Base-by-base conservation (phyloP, 2,888 invertebrate species). In the Periphyllus acericola region DNA sequence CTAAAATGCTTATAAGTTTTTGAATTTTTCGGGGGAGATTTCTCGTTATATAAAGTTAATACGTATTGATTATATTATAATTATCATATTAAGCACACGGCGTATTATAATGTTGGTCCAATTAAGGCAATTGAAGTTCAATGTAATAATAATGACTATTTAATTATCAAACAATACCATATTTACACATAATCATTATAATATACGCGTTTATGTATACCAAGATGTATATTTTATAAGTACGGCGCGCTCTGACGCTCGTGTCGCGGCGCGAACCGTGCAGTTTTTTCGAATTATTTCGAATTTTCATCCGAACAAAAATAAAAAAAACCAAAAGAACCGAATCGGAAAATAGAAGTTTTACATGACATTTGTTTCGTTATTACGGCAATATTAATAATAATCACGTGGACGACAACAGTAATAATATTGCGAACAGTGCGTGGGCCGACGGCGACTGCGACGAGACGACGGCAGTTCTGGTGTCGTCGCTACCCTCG, bases 71-170 rank as follows among this genome's bases (percentile, higher is more conserved):
- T 74, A 40, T 75, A 76, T 46, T 36, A 32, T 36, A 32, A 55
- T n/a, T 3, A 32, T 71, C 3, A 68, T 66, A 75, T 36, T 66
- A 83, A 75, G 60, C 83, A 75, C 60, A 32, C 75, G 32, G 60
- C 40, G 29, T 83, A 75, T 36, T 60, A 21, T 85, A 75, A 66
- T 60, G 32, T 85, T 85, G 85, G 85, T 85, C 85, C 85, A 78
- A 85, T 85, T 85, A 85, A 85, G 85, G 85, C 85, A 78, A 78
- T 85, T 78, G 75, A 75, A 83, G 83, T 83, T 75, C 83, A 66
- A 75, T 60, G 29, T 66, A 75, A 60, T 55, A 55, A 11, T 29
- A n/a, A 83, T 29, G 46, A 40, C 74, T 34, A 36, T 21, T 71
- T 19, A 36, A 74, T 75, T 71, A n/a, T 14, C 3, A 3, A 29